Conservation (phyloP, 2,113 vertebrate genomes). For the Kryptolebias marmoratus region DNA sequence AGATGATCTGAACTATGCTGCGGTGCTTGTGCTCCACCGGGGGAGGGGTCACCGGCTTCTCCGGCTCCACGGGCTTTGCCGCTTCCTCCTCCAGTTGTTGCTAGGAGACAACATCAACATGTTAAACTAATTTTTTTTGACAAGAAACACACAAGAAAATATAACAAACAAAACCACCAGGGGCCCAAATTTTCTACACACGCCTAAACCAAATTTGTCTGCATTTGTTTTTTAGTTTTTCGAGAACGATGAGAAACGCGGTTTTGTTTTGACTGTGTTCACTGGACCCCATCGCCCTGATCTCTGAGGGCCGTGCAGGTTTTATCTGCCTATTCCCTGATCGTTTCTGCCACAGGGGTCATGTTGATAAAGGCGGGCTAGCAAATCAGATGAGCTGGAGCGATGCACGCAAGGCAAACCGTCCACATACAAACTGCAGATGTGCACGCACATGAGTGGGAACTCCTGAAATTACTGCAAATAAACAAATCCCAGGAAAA, state of each 20-base stretch:
- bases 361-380: conserved; percentile 19
- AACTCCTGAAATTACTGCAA: no score
- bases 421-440: no score
- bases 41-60: conserved; percentile 95
- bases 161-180: background rate
- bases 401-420: conserved; percentile 3
- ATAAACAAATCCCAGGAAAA: no score
- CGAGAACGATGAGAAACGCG: background rate
- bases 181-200: background rate
- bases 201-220: background rate
- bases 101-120: conserved; percentile 83
- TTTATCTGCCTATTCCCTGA: conserved; percentile 29
- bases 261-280: background rate
- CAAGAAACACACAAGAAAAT: conserved; percentile 19
- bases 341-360: conserved; percentile 5
- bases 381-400: conserved; percentile 41
- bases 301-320: conserved; percentile 5
- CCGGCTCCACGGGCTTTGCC: conserved; percentile 96
- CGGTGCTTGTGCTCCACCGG: conserved; percentile 99
- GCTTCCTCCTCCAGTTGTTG: conserved; percentile 99
- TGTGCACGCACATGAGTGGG: no score
- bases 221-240: background rate
- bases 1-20: conserved; percentile 99
- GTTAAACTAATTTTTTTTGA: conserved; percentile 43
- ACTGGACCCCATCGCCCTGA: conserved; percentile 23